These are phyloP conservation scores for Phortica okadai DNA, from an alignment of 2,888 invertebrate genomes.

Conservation along the genomic window DNA sequence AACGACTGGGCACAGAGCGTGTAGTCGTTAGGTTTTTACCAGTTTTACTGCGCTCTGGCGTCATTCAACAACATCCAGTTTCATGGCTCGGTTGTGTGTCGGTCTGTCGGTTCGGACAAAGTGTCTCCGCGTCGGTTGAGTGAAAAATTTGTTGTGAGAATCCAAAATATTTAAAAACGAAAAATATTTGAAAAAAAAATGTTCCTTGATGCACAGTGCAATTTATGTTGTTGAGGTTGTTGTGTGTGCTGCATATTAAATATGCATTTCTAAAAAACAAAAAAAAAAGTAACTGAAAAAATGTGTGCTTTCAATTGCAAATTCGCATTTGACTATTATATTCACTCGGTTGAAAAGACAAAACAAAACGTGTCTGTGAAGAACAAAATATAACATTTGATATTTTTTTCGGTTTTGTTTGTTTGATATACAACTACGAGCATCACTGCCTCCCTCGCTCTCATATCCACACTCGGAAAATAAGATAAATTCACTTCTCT, in stretches of 20 bases:
- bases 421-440: too few relatives aligned
- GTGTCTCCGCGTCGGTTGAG: not conserved
- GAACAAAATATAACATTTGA: too few relatives aligned
- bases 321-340: too few relatives aligned
- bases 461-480: too few relatives aligned
- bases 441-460: too few relatives aligned
- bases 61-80: slow-evolving; percentile 52
- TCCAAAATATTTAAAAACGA: not conserved
- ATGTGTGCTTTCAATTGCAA: not conserved
- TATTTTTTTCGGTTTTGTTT: too few relatives aligned
- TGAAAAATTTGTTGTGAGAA: not conserved
- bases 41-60: slow-evolving; percentile 2
- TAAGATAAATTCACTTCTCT: too few relatives aligned
- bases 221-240: slow-evolving; percentile 1
- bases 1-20: not conserved
- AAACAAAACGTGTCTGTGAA: slow-evolving; percentile 6
- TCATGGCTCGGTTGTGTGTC: slow-evolving; percentile 51
- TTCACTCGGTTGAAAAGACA: not conserved
- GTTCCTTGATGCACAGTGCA: not conserved
- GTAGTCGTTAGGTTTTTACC: not conserved
- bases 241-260: not conserved
- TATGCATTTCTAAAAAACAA: not conserved
- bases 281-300: slow-evolving; percentile 2
- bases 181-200: not conserved
- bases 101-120: not conserved